Evolutionary conservation across 2,888 invertebrate species (phyloP).

Genomic region (Drosophila nr. fundita): DNA sequence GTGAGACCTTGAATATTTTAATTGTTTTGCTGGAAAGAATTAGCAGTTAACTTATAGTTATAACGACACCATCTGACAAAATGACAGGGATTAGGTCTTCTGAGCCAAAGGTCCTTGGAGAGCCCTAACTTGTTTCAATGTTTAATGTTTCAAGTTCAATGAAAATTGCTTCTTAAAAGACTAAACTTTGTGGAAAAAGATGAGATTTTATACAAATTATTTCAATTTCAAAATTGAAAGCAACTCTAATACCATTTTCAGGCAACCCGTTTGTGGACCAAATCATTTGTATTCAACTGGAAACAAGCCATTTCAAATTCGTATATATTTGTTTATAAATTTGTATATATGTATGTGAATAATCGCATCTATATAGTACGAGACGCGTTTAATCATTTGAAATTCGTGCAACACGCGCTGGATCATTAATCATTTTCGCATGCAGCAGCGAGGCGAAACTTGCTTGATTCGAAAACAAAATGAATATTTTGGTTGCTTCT

Average conservation of each 20-base stretch:
- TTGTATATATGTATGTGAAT: background rate
- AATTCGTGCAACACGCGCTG: slow-evolving; percentile 60
- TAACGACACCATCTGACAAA: background rate
- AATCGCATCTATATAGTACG: slow-evolving; percentile 10
- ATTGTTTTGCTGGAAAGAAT: background rate
- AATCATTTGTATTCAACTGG: slow-evolving; percentile 16
- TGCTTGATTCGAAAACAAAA: slow-evolving; percentile 68
- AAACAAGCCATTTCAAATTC: slow-evolving; percentile 7
- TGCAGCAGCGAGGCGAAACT: slow-evolving; percentile 54
- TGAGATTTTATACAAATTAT: too few relatives aligned
- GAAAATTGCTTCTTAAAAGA: background rate
- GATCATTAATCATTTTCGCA: slow-evolving; percentile 68
- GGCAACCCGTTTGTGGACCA: background rate
- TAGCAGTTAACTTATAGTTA: too few relatives aligned
- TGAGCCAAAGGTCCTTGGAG: background rate
- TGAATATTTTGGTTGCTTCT: slow-evolving; percentile 76
- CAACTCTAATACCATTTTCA: background rate
- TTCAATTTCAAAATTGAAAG: background rate
- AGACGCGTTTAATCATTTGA: slow-evolving; percentile 46
- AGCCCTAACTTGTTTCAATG: too few relatives aligned
- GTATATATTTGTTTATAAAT: background rate
- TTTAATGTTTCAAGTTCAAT: too few relatives aligned
- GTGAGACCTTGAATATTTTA: background rate
- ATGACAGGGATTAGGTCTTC: background rate
- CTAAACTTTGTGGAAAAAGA: background rate